These are phyloP conservation scores for Sinopyrophorus schimmeli DNA, from an alignment of 2,888 invertebrate species.

Conservation along the genomic window DNA sequence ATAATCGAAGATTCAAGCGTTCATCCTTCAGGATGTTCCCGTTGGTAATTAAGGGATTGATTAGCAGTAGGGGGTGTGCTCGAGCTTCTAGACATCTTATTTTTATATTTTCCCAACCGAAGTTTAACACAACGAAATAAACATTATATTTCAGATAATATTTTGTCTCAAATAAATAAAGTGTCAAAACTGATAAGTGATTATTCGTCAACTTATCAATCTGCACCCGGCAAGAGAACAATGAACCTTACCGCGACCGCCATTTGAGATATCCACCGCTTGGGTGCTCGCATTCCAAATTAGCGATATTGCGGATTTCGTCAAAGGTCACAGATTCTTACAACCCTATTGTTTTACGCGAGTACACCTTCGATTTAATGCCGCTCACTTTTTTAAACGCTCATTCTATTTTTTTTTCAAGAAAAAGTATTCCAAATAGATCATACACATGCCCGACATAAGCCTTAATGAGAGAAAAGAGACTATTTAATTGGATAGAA, in stretches of 20 bases:
- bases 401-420: constrained; percentile 18
- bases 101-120: not conserved
- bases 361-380: constrained; percentile 30
- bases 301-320: constrained; percentile 49
- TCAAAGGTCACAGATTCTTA: constrained; percentile 48
- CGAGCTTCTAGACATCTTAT: constrained; percentile 3
- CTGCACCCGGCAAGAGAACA: constrained; percentile 55
- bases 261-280: constrained; percentile 60
- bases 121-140: not conserved
- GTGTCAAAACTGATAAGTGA: constrained; percentile 39
- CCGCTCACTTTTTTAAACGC: constrained; percentile 25
- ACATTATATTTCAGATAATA: constrained; percentile 5
- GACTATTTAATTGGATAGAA: constrained; percentile 58
- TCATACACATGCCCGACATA: constrained; percentile 41
- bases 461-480: constrained; percentile 49
- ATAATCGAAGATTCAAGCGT: constrained; percentile 26
- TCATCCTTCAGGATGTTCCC: constrained; percentile 32
- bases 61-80: constrained; percentile 44
- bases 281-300: constrained; percentile 55
- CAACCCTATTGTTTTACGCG: constrained; percentile 42
- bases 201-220: constrained; percentile 50
- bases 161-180: constrained; percentile 1
- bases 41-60: constrained; percentile 51
- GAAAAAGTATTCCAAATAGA: constrained; percentile 21
- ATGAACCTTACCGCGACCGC: constrained; percentile 61